Percentiles rank a stretch among this genome's conserved stretches.
phyloP scores from a whole-genome alignment of 2,113 vertebrate species.

The Sebastes schlegelii region DNA sequence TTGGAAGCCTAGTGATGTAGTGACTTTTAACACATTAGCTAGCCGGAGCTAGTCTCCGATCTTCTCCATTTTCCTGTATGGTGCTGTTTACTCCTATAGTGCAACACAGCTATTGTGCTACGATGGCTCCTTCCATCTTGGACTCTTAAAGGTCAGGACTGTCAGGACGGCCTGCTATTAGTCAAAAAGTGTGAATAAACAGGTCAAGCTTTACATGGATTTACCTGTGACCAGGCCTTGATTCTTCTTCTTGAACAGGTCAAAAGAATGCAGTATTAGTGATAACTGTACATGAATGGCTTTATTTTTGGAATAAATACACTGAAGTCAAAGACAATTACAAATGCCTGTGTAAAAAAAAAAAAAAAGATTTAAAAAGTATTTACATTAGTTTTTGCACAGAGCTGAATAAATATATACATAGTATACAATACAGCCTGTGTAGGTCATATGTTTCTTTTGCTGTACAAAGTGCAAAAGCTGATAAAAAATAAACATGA shows the following conservation, averaged over 20 bases:
- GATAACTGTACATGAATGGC: constrained; percentile 67
- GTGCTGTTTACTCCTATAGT: background rate
- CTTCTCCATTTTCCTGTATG: background rate
- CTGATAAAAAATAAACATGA: constrained; percentile 62
- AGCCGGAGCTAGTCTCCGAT: background rate
- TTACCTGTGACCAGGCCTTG: background rate
- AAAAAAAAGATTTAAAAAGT: constrained; percentile 62
- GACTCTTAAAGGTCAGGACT: background rate
- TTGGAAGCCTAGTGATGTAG: background rate
- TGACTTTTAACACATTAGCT: background rate
- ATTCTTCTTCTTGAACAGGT: background rate
- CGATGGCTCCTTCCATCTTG: background rate
- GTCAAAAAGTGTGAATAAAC: background rate
- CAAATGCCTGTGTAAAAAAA: constrained; percentile 79
- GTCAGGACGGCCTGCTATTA: no score
- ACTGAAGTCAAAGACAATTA: constrained; percentile 80
- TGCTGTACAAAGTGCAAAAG: constrained; percentile 87
- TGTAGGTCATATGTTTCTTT: constrained; percentile 82
- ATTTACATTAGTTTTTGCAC: constrained; percentile 83
- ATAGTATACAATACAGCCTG: constrained; percentile 86
- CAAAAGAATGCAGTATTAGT: constrained; percentile 11
- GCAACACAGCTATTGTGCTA: background rate
- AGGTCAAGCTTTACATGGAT: background rate
- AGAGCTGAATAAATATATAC: constrained; percentile 87
- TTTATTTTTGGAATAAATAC: constrained; percentile 88